phyloP scores from a whole-genome alignment of 2,113 vertebrate species.

The Nettapus auritus region DNA sequence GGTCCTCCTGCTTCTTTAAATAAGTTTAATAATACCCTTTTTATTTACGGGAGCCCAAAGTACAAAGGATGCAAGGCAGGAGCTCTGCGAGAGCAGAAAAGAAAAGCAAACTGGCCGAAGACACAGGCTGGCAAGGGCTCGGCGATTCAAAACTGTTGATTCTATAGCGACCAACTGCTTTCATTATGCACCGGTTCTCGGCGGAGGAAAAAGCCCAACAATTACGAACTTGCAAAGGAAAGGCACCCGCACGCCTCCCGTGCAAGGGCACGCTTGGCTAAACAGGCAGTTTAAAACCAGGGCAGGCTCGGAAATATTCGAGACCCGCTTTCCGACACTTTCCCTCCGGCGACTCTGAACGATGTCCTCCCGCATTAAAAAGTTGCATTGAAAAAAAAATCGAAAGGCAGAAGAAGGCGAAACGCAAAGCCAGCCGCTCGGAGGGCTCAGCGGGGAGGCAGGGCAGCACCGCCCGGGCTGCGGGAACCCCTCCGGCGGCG shows the following conservation, averaged over 20 bases:
- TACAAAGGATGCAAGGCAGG: conserved; percentile 59
- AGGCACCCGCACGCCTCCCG: neutral
- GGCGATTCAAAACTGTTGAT: conserved; percentile 55
- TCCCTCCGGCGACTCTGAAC: neutral
- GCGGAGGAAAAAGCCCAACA: neutral
- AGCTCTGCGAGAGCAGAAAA: conserved; percentile 20
- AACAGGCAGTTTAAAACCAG: neutral
- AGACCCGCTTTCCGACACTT: neutral
- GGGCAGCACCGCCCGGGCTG: neutral
- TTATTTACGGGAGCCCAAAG: conserved; percentile 57
- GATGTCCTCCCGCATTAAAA: neutral
- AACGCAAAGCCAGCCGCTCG: neutral
- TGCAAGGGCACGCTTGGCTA: neutral
- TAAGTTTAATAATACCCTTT: conserved; percentile 71
- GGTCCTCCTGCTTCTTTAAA: conserved; percentile 60
- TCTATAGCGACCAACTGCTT: conserved; percentile 49
- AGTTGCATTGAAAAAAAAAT: neutral
- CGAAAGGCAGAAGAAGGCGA: accelerated
- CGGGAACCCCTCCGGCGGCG: too few species aligned
- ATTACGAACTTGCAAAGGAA: neutral
- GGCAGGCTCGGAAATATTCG: neutral
- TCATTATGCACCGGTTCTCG: neutral
- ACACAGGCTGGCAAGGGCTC: conserved; percentile 16
- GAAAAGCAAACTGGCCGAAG: conserved; percentile 45
- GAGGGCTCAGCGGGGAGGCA: neutral